Conservation (phyloP, 2,888 invertebrate genomes). For the Lacanobia wlatinum region DNA sequence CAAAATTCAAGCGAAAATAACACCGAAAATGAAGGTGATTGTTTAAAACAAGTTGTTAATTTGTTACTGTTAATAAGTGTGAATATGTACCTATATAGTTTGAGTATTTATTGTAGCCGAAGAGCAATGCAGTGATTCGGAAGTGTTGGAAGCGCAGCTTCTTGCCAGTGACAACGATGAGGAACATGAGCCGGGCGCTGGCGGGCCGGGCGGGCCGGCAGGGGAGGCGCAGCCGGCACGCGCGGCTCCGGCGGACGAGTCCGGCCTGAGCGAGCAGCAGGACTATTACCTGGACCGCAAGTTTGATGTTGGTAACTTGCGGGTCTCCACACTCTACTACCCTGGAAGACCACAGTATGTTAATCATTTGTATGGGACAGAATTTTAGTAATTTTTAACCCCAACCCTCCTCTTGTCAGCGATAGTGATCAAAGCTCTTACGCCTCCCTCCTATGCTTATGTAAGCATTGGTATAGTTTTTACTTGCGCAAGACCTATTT, state of each 20-base stretch:
- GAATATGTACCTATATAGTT: not conserved
- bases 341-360: constrained; percentile 92
- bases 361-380: no score
- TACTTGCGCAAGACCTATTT: no score
- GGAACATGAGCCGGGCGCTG: constrained; percentile 34
- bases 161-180: constrained; percentile 79
- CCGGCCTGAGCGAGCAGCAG: constrained; percentile 75
- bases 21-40: constrained; percentile 61
- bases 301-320: constrained; percentile 90
- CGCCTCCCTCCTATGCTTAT: no score
- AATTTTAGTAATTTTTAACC: no score
- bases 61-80: not conserved
- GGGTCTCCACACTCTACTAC: constrained; percentile 91
- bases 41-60: not conserved
- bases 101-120: constrained; percentile 3
- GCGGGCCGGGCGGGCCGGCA: not conserved
- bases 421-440: no score
- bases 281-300: constrained; percentile 92
- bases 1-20: constrained; percentile 46
- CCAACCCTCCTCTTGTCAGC: no score
- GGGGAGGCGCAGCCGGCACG: no score
- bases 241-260: constrained; percentile 15
- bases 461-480: no score
- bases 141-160: constrained; percentile 70
- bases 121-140: constrained; percentile 6